Conservation (phyloP, 1,140 invertebrate genomes). For the Pachyrhynchus sulphureomaculatus region DNA sequence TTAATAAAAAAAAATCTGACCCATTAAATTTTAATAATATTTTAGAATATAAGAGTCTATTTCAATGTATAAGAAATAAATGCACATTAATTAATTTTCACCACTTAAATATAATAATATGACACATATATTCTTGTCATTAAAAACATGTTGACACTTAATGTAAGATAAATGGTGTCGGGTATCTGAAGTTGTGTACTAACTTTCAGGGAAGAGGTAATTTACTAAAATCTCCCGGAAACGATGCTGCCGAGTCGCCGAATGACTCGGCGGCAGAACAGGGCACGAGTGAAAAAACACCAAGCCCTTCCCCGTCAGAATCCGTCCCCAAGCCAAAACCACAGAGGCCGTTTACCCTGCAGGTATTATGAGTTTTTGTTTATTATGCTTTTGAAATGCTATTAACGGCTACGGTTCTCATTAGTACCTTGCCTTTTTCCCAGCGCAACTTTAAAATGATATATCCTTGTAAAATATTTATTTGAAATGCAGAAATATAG, state of each 20-base stretch:
- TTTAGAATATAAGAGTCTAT: too few species aligned
- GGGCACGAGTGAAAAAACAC: constrained; percentile 44
- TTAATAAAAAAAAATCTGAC: too few species aligned
- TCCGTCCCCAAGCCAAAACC: constrained; percentile 56
- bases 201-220: constrained; percentile 64
- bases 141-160: background rate
- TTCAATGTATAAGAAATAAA: too few species aligned
- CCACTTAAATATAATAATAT: too few species aligned
- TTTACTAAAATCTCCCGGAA: constrained; percentile 62
- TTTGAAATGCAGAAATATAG: too few species aligned
- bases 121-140: too few species aligned
- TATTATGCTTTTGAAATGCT: constrained; percentile 14
- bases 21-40: too few species aligned
- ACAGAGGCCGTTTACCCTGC: constrained; percentile 64
- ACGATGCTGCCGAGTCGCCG: constrained; percentile 51
- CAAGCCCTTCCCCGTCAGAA: constrained; percentile 52
- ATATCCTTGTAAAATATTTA: too few species aligned
- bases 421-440: too few species aligned
- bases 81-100: too few species aligned
- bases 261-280: constrained; percentile 52
- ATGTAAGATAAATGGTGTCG: background rate
- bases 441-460: too few species aligned
- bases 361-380: constrained; percentile 55
- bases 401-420: background rate
- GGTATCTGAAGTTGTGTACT: constrained; percentile 33